phyloP scores from a whole-genome alignment of 2,797 vertebrate genomes.

The Xenops minutus region DNA sequence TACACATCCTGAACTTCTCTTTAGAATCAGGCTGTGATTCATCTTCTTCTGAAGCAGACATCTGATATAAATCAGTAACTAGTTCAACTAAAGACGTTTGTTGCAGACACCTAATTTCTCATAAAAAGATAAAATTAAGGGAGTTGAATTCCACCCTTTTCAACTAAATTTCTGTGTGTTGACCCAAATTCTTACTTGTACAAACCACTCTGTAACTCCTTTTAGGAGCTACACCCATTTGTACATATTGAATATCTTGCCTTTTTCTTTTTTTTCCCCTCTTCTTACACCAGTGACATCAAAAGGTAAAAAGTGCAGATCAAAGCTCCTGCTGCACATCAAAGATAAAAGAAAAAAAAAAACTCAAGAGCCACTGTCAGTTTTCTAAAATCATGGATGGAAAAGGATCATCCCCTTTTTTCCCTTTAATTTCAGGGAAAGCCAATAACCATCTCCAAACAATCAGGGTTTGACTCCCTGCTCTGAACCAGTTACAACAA shows the following conservation, averaged over 20 bases:
- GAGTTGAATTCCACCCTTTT: slow-evolving; percentile 10
- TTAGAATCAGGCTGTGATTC: neutral
- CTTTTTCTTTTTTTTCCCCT: neutral
- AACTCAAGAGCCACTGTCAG: slow-evolving; percentile 30
- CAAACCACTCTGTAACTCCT: slow-evolving; percentile 22
- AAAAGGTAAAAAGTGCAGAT: slow-evolving; percentile 64
- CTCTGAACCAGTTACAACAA: neutral
- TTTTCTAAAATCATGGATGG: slow-evolving; percentile 42
- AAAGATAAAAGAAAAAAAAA: slow-evolving; percentile 51
- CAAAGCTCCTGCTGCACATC: slow-evolving; percentile 47
- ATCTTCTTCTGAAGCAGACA: slow-evolving; percentile 13
- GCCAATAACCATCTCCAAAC: neutral
- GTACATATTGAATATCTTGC: slow-evolving; percentile 31
- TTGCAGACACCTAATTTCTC: slow-evolving; percentile 25
- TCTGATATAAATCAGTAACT: slow-evolving; percentile 1
- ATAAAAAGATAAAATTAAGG: slow-evolving; percentile 36
- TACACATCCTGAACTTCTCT: neutral
- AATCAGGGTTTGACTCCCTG: neutral
- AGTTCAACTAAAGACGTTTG: neutral
- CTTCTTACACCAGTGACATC: slow-evolving; percentile 44
- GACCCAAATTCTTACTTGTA: slow-evolving; percentile 42
- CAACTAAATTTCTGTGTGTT: slow-evolving; percentile 5
- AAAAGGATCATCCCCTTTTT: neutral
- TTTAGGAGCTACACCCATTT: slow-evolving; percentile 27
- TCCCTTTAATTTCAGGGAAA: neutral